A percentile compares a stretch with the other conserved stretches of the same genome.
Conservation (phyloP, 1,140 invertebrate species). For the Sesamia nonagrioides region DNA sequence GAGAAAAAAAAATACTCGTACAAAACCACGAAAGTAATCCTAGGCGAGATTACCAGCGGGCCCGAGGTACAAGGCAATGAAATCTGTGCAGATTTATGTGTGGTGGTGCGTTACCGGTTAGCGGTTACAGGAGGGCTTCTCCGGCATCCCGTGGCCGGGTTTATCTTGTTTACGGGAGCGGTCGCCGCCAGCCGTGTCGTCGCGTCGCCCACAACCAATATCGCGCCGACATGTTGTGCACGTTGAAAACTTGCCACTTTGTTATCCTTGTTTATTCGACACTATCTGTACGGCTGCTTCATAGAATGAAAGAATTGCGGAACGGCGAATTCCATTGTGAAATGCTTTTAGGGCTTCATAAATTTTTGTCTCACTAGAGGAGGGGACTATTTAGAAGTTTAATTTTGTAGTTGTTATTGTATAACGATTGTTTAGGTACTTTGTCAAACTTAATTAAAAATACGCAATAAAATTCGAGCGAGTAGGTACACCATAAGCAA, state of each 20-base stretch:
- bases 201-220: slow-evolving; percentile 45
- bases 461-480: neutral
- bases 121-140: slow-evolving; percentile 6
- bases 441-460: neutral
- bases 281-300: slow-evolving; percentile 28
- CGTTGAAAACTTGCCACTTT: slow-evolving; percentile 45
- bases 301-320: slow-evolving; percentile 24
- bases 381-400: too few species aligned
- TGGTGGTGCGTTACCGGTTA: slow-evolving; percentile 54
- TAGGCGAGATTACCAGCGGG: slow-evolving; percentile 49
- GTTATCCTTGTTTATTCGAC: slow-evolving; percentile 41
- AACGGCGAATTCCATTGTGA: slow-evolving; percentile 4
- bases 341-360: neutral
- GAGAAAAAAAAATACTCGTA: neutral
- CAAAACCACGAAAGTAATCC: slow-evolving; percentile 47
- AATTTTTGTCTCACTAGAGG: neutral
- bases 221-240: slow-evolving; percentile 48
- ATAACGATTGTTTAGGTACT: neutral
- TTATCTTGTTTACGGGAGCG: slow-evolving; percentile 71
- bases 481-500: slow-evolving; percentile 25
- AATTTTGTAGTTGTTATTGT: neutral
- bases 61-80: slow-evolving; percentile 62
- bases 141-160: slow-evolving; percentile 37
- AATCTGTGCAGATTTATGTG: slow-evolving; percentile 70
- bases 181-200: slow-evolving; percentile 31